phyloP scores from a whole-genome alignment of 2,888 invertebrate genomes.

The Halocaridina rubra region DNA sequence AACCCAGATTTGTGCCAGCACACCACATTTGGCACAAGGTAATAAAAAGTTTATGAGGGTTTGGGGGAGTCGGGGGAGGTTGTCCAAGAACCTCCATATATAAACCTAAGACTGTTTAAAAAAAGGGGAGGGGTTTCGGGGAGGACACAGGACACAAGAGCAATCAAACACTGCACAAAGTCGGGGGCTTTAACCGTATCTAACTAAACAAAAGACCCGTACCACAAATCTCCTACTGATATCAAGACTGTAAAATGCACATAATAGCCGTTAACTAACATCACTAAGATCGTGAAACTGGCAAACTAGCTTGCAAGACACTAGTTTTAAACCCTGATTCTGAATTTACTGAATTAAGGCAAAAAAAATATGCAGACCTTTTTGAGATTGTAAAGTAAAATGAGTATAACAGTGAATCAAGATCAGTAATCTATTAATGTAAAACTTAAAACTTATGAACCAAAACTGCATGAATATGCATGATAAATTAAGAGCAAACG shows the following conservation, averaged over 20 bases:
- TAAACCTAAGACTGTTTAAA: slow-evolving; percentile 45
- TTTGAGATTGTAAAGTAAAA: no score
- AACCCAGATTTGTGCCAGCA: slow-evolving; percentile 48
- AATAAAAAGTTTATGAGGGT: slow-evolving; percentile 26
- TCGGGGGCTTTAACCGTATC: slow-evolving; percentile 13
- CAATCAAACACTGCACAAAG: slow-evolving; percentile 26
- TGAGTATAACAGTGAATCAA: no score
- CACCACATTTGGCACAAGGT: slow-evolving; percentile 59
- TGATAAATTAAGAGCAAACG: no score
- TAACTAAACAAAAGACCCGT: slow-evolving; percentile 56
- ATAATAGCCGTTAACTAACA: not conserved
- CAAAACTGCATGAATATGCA: no score
- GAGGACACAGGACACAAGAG: slow-evolving; percentile 17
- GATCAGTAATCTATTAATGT: no score
- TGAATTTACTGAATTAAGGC: no score
- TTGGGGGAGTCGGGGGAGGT: no score
- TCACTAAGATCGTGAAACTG: not conserved
- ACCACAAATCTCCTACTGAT: slow-evolving; percentile 44
- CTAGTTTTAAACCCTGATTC: no score
- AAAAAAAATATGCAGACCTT: no score
- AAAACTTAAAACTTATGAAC: no score
- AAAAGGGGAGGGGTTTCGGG: no score
- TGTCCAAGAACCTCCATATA: not conserved
- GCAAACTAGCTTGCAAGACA: no score
- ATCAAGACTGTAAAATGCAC: slow-evolving; percentile 15